Base-by-base conservation (phyloP, 2,113 vertebrate species). In the Hemicordylus capensis region DNA sequence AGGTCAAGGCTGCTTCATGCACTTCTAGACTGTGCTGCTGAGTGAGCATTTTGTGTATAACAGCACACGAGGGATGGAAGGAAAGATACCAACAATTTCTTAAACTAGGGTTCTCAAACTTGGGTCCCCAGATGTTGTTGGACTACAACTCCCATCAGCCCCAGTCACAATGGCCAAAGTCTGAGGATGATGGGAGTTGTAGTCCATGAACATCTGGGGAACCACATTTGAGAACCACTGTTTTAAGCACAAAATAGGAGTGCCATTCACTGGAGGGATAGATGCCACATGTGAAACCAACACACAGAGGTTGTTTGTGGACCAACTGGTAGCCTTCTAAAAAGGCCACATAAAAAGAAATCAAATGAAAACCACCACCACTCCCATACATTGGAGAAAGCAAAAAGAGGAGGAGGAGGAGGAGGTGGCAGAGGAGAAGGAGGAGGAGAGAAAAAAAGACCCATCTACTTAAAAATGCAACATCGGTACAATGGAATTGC, bases 21-120 rank as follows among this genome's bases (percentile, higher is more conserved):
- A 93, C 95, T 94, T 95, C 95, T 86, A 94, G 96, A 96, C 96
- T 92, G 96, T 54, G 93, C 95, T 94, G 95, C 91, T 95, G 87
- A 94, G 95, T 81, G 93, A 93, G 91, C 89, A 87, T 89, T 90
- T 90, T 90, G 91, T 73, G 89, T 64, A 56, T 85, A 61, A 77
- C 56, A 89, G 85, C 75, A 22, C 80, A 89, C 2, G 48, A 1
- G 31, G n/a, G 0, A 4, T 42, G 6, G 19, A 6, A 0, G 63
- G 75, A 78, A 81, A 76, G 87, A 86, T 79, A 89, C 85, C 46
- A 90, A 92, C 90, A 80, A 89, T 91, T 93, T 72, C 90, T 90
- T 39, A n/a, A n/a, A n/a, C n/a, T n/a, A n/a, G n/a, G n/a, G n/a
- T n/a, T n/a, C n/a, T n/a, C n/a, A n/a, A n/a, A n/a, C n/a, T n/a